Evolutionary conservation across 1,140 invertebrate species (phyloP), one percentile per base, ranked within the genome.

Genomic region (Spodoptera litura): DNA sequence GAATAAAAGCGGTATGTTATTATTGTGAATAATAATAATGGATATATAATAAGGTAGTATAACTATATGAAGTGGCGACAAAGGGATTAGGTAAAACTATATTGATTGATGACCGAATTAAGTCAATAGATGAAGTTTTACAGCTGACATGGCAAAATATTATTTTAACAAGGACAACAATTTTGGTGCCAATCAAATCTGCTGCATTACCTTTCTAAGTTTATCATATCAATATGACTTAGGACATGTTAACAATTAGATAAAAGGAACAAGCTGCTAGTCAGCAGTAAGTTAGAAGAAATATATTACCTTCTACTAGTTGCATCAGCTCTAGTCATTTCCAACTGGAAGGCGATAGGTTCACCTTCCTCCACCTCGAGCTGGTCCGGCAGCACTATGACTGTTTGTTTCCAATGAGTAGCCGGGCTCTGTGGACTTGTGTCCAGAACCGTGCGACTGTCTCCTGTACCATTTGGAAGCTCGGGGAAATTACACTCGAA

Each of bases 331-430:
- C 96, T 95, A 76, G 91, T 94, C 88, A 97, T 95, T 31, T 90
- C 87, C 52, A 98, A 88, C 86, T 96, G 95, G 93, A 96, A 97
- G 20, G 96, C 96, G 15, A 97, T 95, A 5, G 97, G 96, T 81
- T 96, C 95, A 0, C 94, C 94, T 83, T 94, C 88, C 77, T 96
- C 96, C 0, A 96, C 89, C 52, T 88, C 80, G 79, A 94, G 90
- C 66, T 95, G 95, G 71, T 95, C 89, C 10, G 96, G 96, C 51
- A 96, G 84, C 3, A 96, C 94, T 90, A 99, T 99, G 9, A 99
- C 96, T 2, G 99, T 99, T 94, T 99, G 99, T 93, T 99, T 99
- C 99, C 99, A 99, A 95, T 99, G 99, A 9, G 99, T 99, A 66
- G 95, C 95, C 80, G 95, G 95, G 85, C 96, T 96, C 80, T 95